Base-by-base conservation (phyloP, 2,888 invertebrate genomes). In the Eupsilia transversa region DNA sequence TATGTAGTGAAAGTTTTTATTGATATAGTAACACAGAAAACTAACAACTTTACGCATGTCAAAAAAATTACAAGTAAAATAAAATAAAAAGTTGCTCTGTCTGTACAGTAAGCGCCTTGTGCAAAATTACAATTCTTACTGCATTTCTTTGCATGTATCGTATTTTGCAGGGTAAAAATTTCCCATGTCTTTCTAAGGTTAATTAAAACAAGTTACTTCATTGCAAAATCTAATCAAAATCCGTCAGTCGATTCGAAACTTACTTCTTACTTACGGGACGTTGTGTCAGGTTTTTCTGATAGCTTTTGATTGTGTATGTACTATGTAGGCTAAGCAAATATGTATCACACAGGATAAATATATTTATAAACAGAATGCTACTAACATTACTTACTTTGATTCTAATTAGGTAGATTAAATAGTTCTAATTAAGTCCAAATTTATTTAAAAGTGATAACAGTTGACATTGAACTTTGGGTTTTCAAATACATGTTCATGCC, bases 1-100 rank as follows among this genome's bases (percentile, higher is more conserved):
- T 75, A 85, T 59, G 72, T 59, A 84, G 82, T 77, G 86, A 86
- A 86, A 84, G 86, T 87, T 63, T 54, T 35, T 69, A 63, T 60
- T 56, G 43, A 67, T 66, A 66, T 68, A 68, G 52, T 57, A 33
- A 66, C 52, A 52, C 10, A 14, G n/a, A 61, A 52, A 54, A 49
- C 33, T 54, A 23, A 20, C 3, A 3, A 23, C 30, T 30, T 33
- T 14, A n/a, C 1, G 7, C 14, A 12, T 59, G 3, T 23, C 2
- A 30, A 23, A 17, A 38, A 20, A 27, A 5, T 46, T 23, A 46
- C 46, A 14, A 27, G 3, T 54, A 27, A 54, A 54, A 27, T 27
- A 27, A 54, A 14, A 23, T 9, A 46, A 23, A 46, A 46, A 46
- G 9, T 54, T 14, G 2, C 2, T 46, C 23, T 54, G 54, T 54